These are phyloP conservation scores for Sipha maydis DNA, from an alignment of 2,888 invertebrate genomes.

Conservation along the genomic window DNA sequence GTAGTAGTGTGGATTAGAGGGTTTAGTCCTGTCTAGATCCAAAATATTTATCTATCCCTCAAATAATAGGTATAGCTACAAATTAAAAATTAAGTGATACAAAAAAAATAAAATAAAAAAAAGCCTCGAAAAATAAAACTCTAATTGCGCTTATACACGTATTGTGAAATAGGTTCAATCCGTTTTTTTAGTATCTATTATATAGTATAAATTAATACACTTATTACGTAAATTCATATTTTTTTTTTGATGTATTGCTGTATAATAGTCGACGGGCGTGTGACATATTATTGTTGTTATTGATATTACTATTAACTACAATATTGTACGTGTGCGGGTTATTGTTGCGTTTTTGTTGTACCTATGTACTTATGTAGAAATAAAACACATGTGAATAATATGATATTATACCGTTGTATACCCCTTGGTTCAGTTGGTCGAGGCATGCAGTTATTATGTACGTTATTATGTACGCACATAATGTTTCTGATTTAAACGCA, in stretches of 20 bases:
- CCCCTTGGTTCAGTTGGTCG: background rate
- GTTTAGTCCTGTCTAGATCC: too few species aligned
- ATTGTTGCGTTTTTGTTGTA: background rate
- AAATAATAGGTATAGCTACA: too few species aligned
- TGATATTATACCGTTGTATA: background rate
- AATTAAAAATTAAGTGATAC: too few species aligned
- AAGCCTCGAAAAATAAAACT: too few species aligned
- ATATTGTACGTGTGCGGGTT: background rate
- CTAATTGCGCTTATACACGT: background rate
- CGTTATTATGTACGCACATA: constrained; percentile 1
- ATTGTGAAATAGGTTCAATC: background rate
- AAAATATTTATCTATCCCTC: too few species aligned
- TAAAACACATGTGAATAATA: too few species aligned
- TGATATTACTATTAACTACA: too few species aligned
- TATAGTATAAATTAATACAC: background rate
- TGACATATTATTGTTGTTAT: background rate
- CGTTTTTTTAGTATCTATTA: background rate
- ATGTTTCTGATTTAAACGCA: background rate
- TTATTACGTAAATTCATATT: background rate
- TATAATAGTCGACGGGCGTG: background rate
- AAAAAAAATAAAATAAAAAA: too few species aligned
- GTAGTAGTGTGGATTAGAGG: too few species aligned
- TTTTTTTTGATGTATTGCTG: background rate
- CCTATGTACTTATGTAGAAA: background rate
- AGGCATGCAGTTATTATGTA: background rate